Base-by-base conservation (phyloP, 2,888 invertebrate species). In the Aricia artaxerxes region DNA sequence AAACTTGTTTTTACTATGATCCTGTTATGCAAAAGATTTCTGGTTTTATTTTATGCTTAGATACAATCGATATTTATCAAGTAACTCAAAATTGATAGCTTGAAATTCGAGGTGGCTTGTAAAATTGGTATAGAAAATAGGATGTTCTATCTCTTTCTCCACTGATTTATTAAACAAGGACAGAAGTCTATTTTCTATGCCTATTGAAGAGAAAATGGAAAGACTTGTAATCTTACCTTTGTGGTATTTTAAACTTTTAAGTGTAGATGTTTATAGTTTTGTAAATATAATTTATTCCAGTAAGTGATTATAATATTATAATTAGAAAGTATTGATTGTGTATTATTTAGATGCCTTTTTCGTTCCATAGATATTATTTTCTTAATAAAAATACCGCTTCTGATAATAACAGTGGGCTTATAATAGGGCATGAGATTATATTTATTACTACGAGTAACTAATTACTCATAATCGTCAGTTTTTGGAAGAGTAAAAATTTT, bases 211-310 rank as follows among this genome's bases (percentile, higher is more conserved):
- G 35, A 6, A 69, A 35, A 69, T 69, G 13, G 69, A 69, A 69
- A 69, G 69, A 69, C 69, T 69, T 69, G 35, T 69, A 38, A 69
- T 35, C 69, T 69, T 69, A 69, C 69, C 69, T 69, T 13, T 69
- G 69, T 69, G 69, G 69, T 69, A 69, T 69, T 69, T 35, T 35
- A 69, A 31, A 4, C 24, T 69, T 69, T 69, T 35, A 38, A 69
- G 13, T 16, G 38, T 69, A 69, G 69, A 11, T 69, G 69, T 69
- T 69, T 69, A 35, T 69, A 69, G 13, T 69, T 69, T 69, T 69
- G 69, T 69, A 69, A 69, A 69, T 69, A 69, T 69, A 69, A 69
- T 35, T 35, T 69, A 69, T 69, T 35, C 69, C 69, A 69, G 38
- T 69, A 69, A 69, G 69, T 69, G 35, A 69, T 35, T 69, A 69